Evolutionary conservation across 2,113 vertebrate species (phyloP).

Genomic region (Brienomyrus longianalis): DNA sequence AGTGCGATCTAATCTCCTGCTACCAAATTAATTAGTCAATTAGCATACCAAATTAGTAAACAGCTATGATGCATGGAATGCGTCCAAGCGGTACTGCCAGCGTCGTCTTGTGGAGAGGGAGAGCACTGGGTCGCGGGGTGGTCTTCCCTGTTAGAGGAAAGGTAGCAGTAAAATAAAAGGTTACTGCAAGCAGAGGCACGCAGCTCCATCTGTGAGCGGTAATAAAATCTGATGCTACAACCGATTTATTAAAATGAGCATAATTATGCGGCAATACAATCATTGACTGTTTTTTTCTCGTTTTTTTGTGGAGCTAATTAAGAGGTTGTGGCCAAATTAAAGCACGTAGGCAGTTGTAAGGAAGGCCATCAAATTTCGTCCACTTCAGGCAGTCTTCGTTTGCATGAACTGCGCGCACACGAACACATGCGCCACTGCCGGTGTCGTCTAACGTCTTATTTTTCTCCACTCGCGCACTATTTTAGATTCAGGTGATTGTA

Average conservation of each 20-base stretch:
- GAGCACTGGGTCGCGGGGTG: neutral
- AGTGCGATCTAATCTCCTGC: slow-evolving; percentile 24
- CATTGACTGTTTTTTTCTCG: neutral
- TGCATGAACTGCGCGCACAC: neutral
- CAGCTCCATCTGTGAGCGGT: slow-evolving; percentile 16
- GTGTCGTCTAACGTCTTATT: neutral
- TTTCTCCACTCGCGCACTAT: neutral
- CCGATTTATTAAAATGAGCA: slow-evolving; percentile 4
- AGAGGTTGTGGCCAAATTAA: neutral
- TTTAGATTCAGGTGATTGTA: slow-evolving; percentile 10
- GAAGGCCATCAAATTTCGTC: neutral
- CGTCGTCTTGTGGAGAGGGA: neutral
- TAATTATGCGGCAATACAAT: slow-evolving; percentile 17
- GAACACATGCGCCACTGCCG: neutral
- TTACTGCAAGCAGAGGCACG: slow-evolving; percentile 5
- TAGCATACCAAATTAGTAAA: slow-evolving; percentile 29
- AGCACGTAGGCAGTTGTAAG: neutral
- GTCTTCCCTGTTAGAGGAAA: slow-evolving; percentile 2
- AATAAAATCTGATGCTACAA: slow-evolving; percentile 11
- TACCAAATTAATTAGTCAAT: slow-evolving; percentile 30
- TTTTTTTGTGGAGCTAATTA: neutral
- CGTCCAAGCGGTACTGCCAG: slow-evolving; percentile 19
- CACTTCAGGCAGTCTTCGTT: neutral
- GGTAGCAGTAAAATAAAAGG: slow-evolving; percentile 4
- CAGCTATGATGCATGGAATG: slow-evolving; percentile 27